phyloP scores from a whole-genome alignment of 92 coral and sea anemone genomes.

The Plumapathes pennacea region DNA sequence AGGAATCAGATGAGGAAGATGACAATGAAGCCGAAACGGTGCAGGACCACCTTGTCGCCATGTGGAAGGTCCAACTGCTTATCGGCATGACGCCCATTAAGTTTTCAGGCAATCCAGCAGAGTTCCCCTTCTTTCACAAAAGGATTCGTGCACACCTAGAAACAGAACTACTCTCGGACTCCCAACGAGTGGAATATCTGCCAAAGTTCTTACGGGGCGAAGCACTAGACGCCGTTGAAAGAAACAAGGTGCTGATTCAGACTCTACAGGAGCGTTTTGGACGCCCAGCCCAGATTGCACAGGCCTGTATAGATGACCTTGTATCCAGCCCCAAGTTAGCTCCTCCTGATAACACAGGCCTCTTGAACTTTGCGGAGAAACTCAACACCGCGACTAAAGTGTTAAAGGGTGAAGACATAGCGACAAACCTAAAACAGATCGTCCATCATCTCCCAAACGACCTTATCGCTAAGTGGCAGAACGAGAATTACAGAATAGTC shows the following conservation, averaged over 20 bases:
- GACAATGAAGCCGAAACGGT: constrained; percentile 2
- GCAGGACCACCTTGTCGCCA: constrained; percentile 26
- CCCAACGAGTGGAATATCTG: constrained; percentile 55
- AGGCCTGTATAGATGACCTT: constrained; percentile 45
- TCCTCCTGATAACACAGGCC: constrained; percentile 43
- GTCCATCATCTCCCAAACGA: constrained; percentile 48
- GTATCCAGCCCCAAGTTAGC: constrained; percentile 45
- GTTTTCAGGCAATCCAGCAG: constrained; percentile 43
- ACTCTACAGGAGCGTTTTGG: constrained; percentile 57
- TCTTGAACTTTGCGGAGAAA: constrained; percentile 39
- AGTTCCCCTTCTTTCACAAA: constrained; percentile 51
- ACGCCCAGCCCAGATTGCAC: constrained; percentile 35
- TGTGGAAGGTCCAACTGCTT: constrained; percentile 46
- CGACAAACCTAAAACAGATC: constrained; percentile 39
- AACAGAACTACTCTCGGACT: constrained; percentile 42
- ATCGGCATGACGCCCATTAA: constrained; percentile 35
- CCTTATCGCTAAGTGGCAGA: constrained; percentile 44
- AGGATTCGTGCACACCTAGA: constrained; percentile 43
- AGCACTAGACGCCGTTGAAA: constrained; percentile 48
- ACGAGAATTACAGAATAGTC: constrained; percentile 35
- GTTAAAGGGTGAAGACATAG: constrained; percentile 48
- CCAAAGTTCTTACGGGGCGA: constrained; percentile 53
- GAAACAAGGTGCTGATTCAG: constrained; percentile 36
- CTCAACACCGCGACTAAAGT: constrained; percentile 58
- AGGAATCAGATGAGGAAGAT: too few species aligned